Conservation (phyloP, 2,797 vertebrate species). For the Brachyrhaphis roseni region DNA sequence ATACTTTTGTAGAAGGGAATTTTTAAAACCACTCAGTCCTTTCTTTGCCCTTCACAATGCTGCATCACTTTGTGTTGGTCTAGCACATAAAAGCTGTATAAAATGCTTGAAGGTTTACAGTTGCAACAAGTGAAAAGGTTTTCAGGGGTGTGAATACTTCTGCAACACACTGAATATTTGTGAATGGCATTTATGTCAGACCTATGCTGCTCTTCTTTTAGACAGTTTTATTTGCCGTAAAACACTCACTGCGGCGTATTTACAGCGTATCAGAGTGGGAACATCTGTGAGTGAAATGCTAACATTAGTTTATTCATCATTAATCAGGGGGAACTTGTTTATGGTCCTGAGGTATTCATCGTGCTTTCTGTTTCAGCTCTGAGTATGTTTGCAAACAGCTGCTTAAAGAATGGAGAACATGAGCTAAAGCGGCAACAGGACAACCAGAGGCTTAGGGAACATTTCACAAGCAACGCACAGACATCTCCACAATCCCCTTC, state of each 20-base stretch:
- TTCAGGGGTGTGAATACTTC: neutral
- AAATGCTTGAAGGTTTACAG: neutral
- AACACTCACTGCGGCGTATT: neutral
- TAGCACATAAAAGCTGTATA: neutral
- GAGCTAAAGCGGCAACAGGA: conserved; percentile 15
- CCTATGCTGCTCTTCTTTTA: neutral
- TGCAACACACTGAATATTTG: neutral
- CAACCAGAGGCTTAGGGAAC: conserved; percentile 27
- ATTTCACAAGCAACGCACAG: conserved; percentile 28
- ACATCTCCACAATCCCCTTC: conserved; percentile 27
- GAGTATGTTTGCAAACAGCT: conserved; percentile 34
- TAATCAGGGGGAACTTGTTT: conserved; percentile 30
- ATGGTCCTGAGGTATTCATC: conserved; percentile 21
- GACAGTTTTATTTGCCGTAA: neutral
- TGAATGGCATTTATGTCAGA: neutral
- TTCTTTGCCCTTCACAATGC: neutral
- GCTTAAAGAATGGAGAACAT: conserved; percentile 36
- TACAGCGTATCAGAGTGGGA: conserved; percentile 30
- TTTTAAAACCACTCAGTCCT: neutral
- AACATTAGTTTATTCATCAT: conserved; percentile 9
- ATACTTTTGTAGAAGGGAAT: neutral
- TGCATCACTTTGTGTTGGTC: neutral
- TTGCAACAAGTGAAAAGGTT: neutral
- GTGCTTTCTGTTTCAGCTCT: neutral
- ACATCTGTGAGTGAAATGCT: conserved; percentile 21